A percentile compares a stretch with the other conserved stretches of the same genome.
These are phyloP conservation scores for Gadopsis bispinosus DNA, from an alignment of 2,797 vertebrate species.

Conservation along the genomic window DNA sequence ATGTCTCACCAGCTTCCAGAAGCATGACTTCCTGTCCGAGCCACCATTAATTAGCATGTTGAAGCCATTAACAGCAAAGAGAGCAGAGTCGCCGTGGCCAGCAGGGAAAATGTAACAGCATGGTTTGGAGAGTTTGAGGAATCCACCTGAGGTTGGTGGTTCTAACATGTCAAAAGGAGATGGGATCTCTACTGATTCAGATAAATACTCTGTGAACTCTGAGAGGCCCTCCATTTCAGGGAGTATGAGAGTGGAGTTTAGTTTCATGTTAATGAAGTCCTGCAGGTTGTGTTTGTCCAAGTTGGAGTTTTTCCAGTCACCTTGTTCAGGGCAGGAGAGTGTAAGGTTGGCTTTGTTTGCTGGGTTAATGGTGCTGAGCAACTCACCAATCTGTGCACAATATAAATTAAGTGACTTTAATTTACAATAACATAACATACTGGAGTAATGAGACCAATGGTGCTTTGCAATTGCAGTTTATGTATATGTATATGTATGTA, in stretches of 20 bases:
- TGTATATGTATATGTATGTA: neutral
- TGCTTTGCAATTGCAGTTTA: slow-evolving; percentile 12
- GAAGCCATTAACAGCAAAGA: slow-evolving; percentile 98
- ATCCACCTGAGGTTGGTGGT: slow-evolving; percentile 95
- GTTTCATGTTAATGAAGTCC: slow-evolving; percentile 97
- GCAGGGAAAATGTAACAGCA: slow-evolving; percentile 99
- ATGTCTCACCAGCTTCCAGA: slow-evolving; percentile 98
- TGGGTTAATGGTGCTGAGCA: slow-evolving; percentile 95
- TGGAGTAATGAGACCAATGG: neutral
- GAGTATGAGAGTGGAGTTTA: slow-evolving; percentile 93
- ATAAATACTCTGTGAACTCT: slow-evolving; percentile 97
- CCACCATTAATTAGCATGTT: slow-evolving; percentile 99
- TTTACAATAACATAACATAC: neutral
- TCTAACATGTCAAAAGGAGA: slow-evolving; percentile 97
- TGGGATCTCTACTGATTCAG: slow-evolving; percentile 96
- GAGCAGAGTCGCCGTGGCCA: slow-evolving; percentile 93
- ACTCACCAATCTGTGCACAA: slow-evolving; percentile 91
- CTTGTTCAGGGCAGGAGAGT: slow-evolving; percentile 94
- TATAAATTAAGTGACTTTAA: slow-evolving; percentile 22
- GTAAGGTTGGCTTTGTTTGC: slow-evolving; percentile 97
- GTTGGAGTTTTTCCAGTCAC: slow-evolving; percentile 98
- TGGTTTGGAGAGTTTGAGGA: slow-evolving; percentile 97
- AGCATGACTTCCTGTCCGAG: slow-evolving; percentile 96
- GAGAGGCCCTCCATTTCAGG: slow-evolving; percentile 99
- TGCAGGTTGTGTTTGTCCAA: slow-evolving; percentile 98